Base-by-base conservation (phyloP, 2,888 invertebrate species). In the Phaedon cochleariae region DNA sequence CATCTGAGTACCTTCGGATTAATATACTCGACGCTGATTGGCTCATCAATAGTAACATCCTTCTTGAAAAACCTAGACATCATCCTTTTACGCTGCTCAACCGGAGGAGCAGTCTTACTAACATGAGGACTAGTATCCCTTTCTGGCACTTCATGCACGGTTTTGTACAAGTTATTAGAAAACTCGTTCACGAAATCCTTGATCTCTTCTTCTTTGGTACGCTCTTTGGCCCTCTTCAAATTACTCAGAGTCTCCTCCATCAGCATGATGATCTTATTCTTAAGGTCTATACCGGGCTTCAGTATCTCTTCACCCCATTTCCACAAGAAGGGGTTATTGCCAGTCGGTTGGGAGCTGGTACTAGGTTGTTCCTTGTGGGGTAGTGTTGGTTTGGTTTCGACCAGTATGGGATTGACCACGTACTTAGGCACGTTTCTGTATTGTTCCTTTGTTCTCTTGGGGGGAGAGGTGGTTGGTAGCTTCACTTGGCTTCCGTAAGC, bases 241-340 rank as follows among this genome's bases (percentile, higher is more conserved):
- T 67, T 74, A 4, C 72, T 65, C 26, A 79, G 46, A 6, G 77
- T 74, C 1, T 79, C 80, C 17, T 80, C 78, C 18, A 82, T 48
- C 18, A 82, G 62, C 17, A 69, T 59, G 0, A 79, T 60, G 6
- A 82, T 79, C 73, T 80, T 80, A 29, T 78, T 79, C 64, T 80
- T 82, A 22, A 82, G 68, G 67, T 82, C 82, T 10, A 80, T 74
- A 0, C 82, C 82, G 0, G 82, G 81, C 64, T 74, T 77, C 45
- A 82, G 62, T 26, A 82, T 71, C 62, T 82, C 82, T 59, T 78
- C 79, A 1, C 81, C 80, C 82, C 82, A 82, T 62, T 73, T 77
- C 79, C 79, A 81, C 51, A 79, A 69, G 22, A 69, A 9, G 9
- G 51, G 26, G 4, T n/a, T n/a, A 9, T 20, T 34, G 34, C 10